A percentile compares a stretch with the other conserved stretches of the same genome.
phyloP scores from a whole-genome alignment of 2,113 vertebrate genomes.

The Lathamus discolor region DNA sequence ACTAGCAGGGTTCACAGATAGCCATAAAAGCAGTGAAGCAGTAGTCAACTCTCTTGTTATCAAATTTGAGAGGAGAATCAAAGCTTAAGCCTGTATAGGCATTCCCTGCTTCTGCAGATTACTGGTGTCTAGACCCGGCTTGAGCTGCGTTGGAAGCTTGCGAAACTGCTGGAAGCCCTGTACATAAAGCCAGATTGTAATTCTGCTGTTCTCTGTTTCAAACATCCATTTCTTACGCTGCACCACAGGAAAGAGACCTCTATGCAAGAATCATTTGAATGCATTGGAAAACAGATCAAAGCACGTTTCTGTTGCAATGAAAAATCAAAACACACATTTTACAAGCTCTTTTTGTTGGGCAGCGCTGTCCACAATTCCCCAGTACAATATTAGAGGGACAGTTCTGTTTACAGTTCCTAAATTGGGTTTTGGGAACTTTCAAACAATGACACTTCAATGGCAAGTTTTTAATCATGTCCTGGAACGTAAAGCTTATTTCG shows the following conservation, averaged over 20 bases:
- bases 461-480: background rate
- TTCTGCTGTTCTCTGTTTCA: background rate
- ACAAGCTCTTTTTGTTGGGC: background rate
- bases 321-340: background rate
- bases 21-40: background rate
- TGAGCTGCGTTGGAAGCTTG: background rate
- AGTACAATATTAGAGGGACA: background rate
- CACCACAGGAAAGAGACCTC: background rate
- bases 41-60: background rate
- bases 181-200: background rate
- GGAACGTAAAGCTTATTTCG: background rate
- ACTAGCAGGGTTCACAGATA: background rate
- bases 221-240: background rate
- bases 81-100: background rate
- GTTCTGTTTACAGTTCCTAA: background rate
- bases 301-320: background rate
- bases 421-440: background rate
- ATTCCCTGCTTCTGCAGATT: background rate
- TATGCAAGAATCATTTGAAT: background rate
- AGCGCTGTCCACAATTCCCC: rapidly evolving
- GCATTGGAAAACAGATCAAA: background rate
- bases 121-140: background rate
- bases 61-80: background rate
- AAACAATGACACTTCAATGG: background rate
- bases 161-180: background rate